A percentile compares a stretch with the other conserved stretches of the same genome.
Evolutionary conservation across 2,797 vertebrate species (phyloP).

Genomic region (Danionella dracula): DNA sequence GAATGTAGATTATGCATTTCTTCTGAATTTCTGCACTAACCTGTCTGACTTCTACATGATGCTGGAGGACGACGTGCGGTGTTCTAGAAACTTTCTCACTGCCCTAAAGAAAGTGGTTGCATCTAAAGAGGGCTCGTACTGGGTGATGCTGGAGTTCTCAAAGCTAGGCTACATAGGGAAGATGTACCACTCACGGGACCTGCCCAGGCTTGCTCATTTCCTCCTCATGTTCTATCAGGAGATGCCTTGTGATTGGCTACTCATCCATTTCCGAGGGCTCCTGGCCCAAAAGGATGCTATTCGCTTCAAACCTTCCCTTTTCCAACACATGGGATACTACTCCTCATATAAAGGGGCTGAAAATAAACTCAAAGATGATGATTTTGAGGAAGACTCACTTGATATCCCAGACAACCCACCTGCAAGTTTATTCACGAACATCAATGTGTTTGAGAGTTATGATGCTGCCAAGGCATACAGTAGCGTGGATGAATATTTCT

Average conservation of each 20-base stretch:
- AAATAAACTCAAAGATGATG: slow-evolving; percentile 96
- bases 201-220: slow-evolving; percentile 91
- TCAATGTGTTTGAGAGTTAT: slow-evolving; percentile 94
- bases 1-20: slow-evolving; percentile 96
- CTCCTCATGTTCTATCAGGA: slow-evolving; percentile 99
- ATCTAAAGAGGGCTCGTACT: slow-evolving; percentile 90
- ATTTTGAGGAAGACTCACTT: slow-evolving; percentile 92
- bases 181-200: slow-evolving; percentile 91
- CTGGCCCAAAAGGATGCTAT: slow-evolving; percentile 95
- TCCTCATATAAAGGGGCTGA: slow-evolving; percentile 94
- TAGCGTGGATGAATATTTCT: slow-evolving; percentile 92
- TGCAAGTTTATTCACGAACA: slow-evolving; percentile 87
- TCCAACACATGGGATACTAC: slow-evolving; percentile 98
- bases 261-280: slow-evolving; percentile 90
- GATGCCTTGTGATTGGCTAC: slow-evolving; percentile 97
- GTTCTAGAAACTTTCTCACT: slow-evolving; percentile 92
- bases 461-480: slow-evolving; percentile 92
- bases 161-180: slow-evolving; percentile 98
- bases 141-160: slow-evolving; percentile 98
- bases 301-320: slow-evolving; percentile 94
- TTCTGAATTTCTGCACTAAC: slow-evolving; percentile 96
- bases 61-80: slow-evolving; percentile 94
- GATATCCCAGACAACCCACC: slow-evolving; percentile 97
- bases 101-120: slow-evolving; percentile 94
- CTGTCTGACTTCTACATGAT: slow-evolving; percentile 96